Evolutionary conservation across 2,888 invertebrate genomes (phyloP).

Genomic region (Syrista parreyssii): DNA sequence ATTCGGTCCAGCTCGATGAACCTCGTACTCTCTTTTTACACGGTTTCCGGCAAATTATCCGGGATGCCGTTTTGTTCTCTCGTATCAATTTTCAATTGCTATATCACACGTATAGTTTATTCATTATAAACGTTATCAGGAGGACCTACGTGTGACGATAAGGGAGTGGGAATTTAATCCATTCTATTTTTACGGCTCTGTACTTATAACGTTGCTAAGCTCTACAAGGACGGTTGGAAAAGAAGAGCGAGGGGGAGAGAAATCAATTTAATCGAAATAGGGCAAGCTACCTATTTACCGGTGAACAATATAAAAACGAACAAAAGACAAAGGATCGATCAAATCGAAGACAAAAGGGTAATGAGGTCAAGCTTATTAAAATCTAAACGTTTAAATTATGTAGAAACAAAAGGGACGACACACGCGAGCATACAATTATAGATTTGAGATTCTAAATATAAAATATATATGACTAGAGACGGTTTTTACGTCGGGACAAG

Average conservation of each 20-base stretch:
- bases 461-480: not conserved
- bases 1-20: not conserved
- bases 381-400: not conserved
- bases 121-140: not conserved
- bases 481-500: conserved; percentile 4
- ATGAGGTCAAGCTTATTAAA: not conserved
- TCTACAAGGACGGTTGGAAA: not conserved
- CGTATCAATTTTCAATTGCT: not conserved
- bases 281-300: no score
- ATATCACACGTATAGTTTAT: not conserved
- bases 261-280: not conserved
- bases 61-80: not conserved
- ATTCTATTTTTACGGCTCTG: not conserved
- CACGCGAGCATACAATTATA: not conserved
- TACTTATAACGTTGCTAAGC: not conserved
- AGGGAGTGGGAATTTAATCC: not conserved
- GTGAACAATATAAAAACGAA: not conserved
- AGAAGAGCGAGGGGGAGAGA: not conserved
- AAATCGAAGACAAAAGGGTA: not conserved
- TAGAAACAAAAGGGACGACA: not conserved
- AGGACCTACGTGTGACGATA: not conserved
- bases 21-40: not conserved
- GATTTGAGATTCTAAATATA: not conserved
- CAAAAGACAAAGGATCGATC: not conserved
- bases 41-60: not conserved